Conservation (phyloP, 2,888 invertebrate genomes). For the Drosophila subsilvestris region DNA sequence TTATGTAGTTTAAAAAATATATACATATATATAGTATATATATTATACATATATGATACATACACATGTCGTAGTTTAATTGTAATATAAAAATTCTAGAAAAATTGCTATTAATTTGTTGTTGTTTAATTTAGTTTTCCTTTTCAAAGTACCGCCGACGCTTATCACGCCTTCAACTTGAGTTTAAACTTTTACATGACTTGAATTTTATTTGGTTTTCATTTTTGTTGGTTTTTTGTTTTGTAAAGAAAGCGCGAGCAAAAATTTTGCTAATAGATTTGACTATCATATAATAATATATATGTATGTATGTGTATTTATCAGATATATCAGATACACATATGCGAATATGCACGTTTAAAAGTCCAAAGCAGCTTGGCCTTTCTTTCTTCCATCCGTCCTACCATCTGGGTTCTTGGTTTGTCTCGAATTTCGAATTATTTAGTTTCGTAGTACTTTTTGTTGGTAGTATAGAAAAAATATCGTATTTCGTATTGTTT, state of each 20-base stretch:
- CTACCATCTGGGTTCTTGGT: slow-evolving; percentile 21
- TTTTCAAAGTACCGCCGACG: slow-evolving; percentile 50
- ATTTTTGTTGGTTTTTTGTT: slow-evolving; percentile 35
- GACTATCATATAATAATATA: slow-evolving; percentile 62
- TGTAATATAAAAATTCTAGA: slow-evolving; percentile 82
- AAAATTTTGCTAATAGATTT: slow-evolving; percentile 83
- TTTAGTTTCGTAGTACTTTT: slow-evolving; percentile 52
- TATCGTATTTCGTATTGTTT: slow-evolving; percentile 66
- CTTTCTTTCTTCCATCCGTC: slow-evolving; percentile 9
- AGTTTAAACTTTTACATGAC: slow-evolving; percentile 51
- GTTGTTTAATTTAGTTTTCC: slow-evolving; percentile 22
- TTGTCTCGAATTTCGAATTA: slow-evolving; percentile 44
- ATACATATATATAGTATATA: slow-evolving; percentile 51
- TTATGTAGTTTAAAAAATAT: slow-evolving; percentile 69
- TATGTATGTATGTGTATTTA: slow-evolving; percentile 14
- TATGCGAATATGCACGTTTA: slow-evolving; percentile 47
- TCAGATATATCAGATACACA: slow-evolving; percentile 26
- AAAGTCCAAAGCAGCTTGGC: slow-evolving; percentile 69
- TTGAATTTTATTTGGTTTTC: slow-evolving; percentile 41
- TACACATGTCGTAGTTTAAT: slow-evolving; percentile 50
- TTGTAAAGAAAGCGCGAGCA: slow-evolving; percentile 81
- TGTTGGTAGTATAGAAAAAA: slow-evolving; percentile 70
- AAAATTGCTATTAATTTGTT: slow-evolving; percentile 78
- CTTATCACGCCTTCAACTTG: slow-evolving; percentile 45
- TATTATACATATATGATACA: slow-evolving; percentile 47